A percentile compares a stretch with the other conserved stretches of the same genome.
phyloP scores from a whole-genome alignment of 35 echinoderm and acorn worm species.

The Amphiura filiformis region DNA sequence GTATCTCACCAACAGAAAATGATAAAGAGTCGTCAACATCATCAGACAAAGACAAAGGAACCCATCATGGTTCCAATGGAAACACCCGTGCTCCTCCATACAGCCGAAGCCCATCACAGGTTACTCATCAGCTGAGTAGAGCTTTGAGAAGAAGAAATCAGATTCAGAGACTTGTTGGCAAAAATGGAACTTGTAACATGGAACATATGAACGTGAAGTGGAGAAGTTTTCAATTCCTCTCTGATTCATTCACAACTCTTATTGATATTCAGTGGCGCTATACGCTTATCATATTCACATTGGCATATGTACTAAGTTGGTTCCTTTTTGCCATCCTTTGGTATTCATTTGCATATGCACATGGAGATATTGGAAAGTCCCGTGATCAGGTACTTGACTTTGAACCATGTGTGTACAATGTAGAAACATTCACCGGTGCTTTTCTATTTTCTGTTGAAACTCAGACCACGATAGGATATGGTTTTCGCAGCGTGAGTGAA shows the following conservation, averaged over 20 bases:
- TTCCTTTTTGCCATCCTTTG: slow-evolving; percentile 71
- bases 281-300: slow-evolving; percentile 65
- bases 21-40: not conserved
- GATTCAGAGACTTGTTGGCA: slow-evolving; percentile 75
- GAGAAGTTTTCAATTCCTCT: slow-evolving; percentile 32
- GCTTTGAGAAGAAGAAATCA: slow-evolving; percentile 48
- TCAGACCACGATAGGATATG: slow-evolving; percentile 96
- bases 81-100: no score
- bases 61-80: not conserved
- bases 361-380: slow-evolving; percentile 73
- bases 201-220: slow-evolving; percentile 27
- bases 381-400: slow-evolving; percentile 27
- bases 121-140: no score
- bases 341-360: slow-evolving; percentile 58
- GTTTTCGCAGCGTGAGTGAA: slow-evolving; percentile 71
- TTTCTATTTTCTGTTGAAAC: slow-evolving; percentile 95
- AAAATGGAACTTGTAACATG: slow-evolving; percentile 82
- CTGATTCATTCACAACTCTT: slow-evolving; percentile 85
- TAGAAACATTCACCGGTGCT: slow-evolving; percentile 78
- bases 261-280: slow-evolving; percentile 89
- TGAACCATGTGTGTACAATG: slow-evolving; percentile 90
- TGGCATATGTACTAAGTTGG: slow-evolving; percentile 78
- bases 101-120: no score
- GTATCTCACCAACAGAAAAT: not conserved
- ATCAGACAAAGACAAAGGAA: not conserved